Conservation (phyloP, 2,113 vertebrate species). For the Rhodinocichla rosea region DNA sequence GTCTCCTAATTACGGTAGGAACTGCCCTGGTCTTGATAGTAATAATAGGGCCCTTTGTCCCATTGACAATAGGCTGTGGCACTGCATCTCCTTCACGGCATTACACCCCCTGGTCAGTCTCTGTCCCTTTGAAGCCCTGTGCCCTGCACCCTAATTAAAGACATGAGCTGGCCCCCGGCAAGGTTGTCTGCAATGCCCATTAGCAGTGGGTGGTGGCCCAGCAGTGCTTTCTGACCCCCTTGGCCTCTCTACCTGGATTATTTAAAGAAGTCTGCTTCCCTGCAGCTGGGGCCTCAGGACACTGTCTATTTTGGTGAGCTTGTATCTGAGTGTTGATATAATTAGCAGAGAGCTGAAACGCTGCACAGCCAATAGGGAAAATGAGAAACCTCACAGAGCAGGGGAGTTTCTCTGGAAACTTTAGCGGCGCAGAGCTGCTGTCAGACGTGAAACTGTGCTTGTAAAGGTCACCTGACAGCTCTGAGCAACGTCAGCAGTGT, state of each 20-base stretch:
- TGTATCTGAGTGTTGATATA: constrained; percentile 36
- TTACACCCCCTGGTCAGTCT: not conserved
- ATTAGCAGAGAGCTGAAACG: constrained; percentile 5
- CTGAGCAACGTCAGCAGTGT: not conserved
- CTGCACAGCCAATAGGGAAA: not conserved
- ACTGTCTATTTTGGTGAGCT: constrained; percentile 40
- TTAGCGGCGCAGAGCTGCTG: not conserved
- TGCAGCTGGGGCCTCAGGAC: constrained; percentile 1
- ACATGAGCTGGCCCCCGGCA: not conserved
- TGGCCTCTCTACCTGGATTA: not conserved
- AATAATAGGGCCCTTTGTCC: constrained; percentile 29
- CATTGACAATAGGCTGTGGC: not conserved
- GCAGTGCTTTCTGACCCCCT: not conserved
- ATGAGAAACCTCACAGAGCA: not conserved
- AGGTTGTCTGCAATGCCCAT: not conserved
- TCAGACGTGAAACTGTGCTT: not conserved
- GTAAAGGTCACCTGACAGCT: not conserved
- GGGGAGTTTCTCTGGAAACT: constrained; percentile 2
- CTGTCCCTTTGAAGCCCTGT: constrained; percentile 3
- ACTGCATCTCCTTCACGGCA: not conserved
- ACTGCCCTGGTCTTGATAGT: not conserved
- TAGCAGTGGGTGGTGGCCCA: not conserved
- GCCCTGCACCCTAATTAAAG: constrained; percentile 12
- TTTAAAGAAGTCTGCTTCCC: not conserved
- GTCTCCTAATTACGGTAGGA: constrained; percentile 45